These are phyloP conservation scores for Archilochus colubris DNA, from an alignment of 2,113 vertebrate genomes.

Conservation along the genomic window DNA sequence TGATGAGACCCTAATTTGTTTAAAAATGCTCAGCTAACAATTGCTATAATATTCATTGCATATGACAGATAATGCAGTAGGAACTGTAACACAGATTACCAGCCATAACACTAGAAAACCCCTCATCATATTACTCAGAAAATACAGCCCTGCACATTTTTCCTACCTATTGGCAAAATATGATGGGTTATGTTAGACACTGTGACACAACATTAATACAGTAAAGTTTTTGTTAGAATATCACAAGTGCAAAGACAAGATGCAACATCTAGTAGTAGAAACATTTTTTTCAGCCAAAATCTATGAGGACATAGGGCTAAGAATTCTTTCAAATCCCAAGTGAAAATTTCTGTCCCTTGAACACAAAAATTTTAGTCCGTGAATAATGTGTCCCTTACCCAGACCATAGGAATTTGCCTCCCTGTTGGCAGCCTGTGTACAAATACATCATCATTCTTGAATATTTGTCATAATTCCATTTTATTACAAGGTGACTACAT, in stretches of 20 bases:
- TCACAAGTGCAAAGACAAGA: neutral
- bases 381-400: neutral
- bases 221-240: neutral
- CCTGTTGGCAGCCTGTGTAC: neutral
- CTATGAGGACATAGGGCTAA: neutral
- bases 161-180: neutral
- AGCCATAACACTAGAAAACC: neutral
- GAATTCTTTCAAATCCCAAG: neutral
- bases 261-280: neutral
- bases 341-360: neutral
- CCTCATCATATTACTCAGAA: neutral
- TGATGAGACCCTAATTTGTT: neutral
- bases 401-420: neutral
- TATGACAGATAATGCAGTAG: neutral
- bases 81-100: neutral
- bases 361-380: neutral
- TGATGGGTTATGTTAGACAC: neutral
- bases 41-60: neutral
- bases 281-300: neutral
- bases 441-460: neutral
- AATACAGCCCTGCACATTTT: neutral
- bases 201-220: neutral
- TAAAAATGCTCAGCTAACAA: neutral
- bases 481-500: neutral
- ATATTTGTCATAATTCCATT: neutral